Base-by-base conservation (phyloP, 2,797 vertebrate genomes). In the Lepilemur septentrionalis region DNA sequence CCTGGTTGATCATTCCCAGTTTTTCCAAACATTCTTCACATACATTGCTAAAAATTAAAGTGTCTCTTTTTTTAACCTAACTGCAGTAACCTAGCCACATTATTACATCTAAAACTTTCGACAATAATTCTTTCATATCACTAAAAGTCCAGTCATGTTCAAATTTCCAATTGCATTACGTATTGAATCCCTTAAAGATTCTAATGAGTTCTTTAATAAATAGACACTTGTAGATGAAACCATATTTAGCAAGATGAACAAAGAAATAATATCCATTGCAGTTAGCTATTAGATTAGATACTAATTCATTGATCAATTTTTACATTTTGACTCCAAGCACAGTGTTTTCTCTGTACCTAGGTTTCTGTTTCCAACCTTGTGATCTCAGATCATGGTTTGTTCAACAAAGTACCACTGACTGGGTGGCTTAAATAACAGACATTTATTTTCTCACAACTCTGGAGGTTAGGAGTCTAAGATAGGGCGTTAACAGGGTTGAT, bases 231-330 rank as follows among this genome's bases (percentile, higher is more conserved):
- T 9, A 95, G 41, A 73, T 94, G 69, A 97, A 97, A 81, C 17
- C 25, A 52, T 79, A 59, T 85, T 94, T 59, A 86, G 87, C 10
- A 57, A 2, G 82, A 61, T 79, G 67, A 96, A 48, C 67, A 87
- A 93, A 94, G 52, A 93, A 90, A 89, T 80, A 32, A 83, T 93
- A 82, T 15, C 10, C 35, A 63, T 86, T 65, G 48, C 32, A 88
- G 14, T 65, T 75, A 95, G 35, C 38, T 75, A 35, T 96, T 59
- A 83, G 72, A 70, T 55, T 87, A 86, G n/a, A 94, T 92, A 94
- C 65, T 84, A 95, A 91, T 17, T 87, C 95, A 96, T 95, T 95
- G 92, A 92, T 95, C 94, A 95, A 32, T 32, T 91, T 95, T 97
- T 91, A 48, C 11, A 28, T 78, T n/a, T 65, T 65, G 63, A 65